phyloP scores from a whole-genome alignment of 2,113 vertebrate species.

The Ciconia maguari region DNA sequence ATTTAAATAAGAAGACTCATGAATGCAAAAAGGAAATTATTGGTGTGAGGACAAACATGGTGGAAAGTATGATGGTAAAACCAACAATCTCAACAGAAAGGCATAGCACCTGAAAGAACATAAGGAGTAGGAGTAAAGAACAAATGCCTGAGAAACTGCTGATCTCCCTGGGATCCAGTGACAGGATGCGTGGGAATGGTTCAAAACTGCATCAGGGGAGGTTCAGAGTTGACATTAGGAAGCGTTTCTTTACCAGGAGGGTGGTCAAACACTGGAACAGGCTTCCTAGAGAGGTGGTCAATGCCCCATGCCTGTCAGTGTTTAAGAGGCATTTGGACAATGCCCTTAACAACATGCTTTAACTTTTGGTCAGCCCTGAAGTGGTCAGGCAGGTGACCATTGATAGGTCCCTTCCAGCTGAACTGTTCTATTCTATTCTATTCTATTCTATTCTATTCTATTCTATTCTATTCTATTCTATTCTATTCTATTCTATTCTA shows the following conservation, averaged over 20 bases:
- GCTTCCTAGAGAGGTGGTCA: rapidly evolving
- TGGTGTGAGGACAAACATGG: background rate
- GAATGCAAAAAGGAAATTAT: background rate
- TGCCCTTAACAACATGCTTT: background rate
- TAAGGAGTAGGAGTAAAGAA: background rate
- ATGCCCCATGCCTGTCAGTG: background rate
- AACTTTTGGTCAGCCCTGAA: background rate
- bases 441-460: background rate
- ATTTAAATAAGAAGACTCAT: background rate
- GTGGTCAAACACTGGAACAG: background rate
- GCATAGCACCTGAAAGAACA: background rate
- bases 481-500: background rate
- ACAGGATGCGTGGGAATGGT: too few relatives aligned
- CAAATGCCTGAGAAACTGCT: background rate
- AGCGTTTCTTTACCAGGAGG: too few relatives aligned
- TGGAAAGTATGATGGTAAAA: background rate
- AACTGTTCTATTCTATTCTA: too few relatives aligned
- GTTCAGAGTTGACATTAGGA: too few relatives aligned
- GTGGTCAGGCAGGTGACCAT: background rate
- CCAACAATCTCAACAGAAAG: background rate
- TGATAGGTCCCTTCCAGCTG: too few relatives aligned
- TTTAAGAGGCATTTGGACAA: background rate
- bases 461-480: background rate
- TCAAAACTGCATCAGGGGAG: too few relatives aligned
- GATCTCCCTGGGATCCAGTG: too few relatives aligned